phyloP scores from a whole-genome alignment of 2,113 vertebrate genomes.

The Vireo altiloquus region DNA sequence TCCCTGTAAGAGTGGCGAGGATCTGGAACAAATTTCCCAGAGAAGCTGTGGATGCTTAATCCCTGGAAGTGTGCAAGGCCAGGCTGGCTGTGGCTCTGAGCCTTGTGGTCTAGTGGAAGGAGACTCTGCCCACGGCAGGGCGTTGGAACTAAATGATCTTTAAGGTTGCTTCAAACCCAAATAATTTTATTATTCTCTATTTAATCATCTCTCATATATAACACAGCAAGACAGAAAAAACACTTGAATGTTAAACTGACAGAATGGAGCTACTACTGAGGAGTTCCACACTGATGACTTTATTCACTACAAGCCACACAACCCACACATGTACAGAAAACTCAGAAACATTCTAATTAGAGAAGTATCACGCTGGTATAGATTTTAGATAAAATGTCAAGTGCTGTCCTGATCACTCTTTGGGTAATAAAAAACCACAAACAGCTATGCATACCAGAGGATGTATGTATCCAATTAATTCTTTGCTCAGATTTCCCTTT shows the following conservation, averaged over 20 bases:
- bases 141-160: neutral
- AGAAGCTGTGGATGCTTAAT: neutral
- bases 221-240: neutral
- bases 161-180: neutral
- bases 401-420: neutral
- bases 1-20: neutral
- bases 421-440: neutral
- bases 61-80: neutral
- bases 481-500: neutral
- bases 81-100: neutral
- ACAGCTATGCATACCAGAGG: neutral
- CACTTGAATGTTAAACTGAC: neutral
- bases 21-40: neutral
- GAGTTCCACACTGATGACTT: neutral
- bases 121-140: neutral
- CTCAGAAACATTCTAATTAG: neutral
- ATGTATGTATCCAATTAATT: neutral
- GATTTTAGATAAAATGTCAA: neutral
- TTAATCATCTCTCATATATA: neutral
- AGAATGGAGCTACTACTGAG: neutral
- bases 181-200: neutral
- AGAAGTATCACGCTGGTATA: neutral
- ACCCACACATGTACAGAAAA: fast-evolving
- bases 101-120: neutral
- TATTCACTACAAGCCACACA: neutral